phyloP scores from a whole-genome alignment of 2,888 invertebrate genomes.

The Baronia brevicornis region DNA sequence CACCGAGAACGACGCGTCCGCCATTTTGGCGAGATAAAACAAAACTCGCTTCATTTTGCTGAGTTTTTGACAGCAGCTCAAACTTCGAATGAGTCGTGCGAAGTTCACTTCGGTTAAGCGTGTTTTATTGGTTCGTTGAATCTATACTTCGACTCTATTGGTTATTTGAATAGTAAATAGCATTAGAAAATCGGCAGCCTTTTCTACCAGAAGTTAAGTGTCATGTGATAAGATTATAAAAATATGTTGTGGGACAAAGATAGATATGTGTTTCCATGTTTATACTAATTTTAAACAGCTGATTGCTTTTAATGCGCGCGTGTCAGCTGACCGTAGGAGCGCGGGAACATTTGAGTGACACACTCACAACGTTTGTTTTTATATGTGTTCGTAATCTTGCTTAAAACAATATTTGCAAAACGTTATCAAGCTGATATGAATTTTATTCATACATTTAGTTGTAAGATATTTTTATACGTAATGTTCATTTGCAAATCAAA shows the following conservation, averaged over 20 bases:
- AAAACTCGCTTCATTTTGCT: constrained; percentile 53
- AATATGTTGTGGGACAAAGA: constrained; percentile 34
- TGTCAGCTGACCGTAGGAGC: constrained; percentile 31
- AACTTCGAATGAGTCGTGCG: constrained; percentile 33
- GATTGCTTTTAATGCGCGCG: constrained; percentile 17
- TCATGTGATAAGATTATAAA: constrained; percentile 36
- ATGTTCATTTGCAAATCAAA: too few relatives aligned
- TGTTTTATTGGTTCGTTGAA: constrained; percentile 33
- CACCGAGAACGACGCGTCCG: constrained; percentile 63
- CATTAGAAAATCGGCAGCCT: constrained; percentile 19
- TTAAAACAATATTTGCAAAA: constrained; percentile 9
- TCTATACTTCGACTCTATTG: constrained; percentile 22
- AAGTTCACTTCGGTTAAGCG: constrained; percentile 37
- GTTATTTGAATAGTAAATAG: constrained; percentile 17
- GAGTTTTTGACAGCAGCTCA: constrained; percentile 27
- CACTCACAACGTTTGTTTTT: constrained; percentile 15
- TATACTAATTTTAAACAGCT: constrained; percentile 26
- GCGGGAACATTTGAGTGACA: constrained; percentile 29
- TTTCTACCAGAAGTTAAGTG: constrained; percentile 20
- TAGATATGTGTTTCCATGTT: constrained; percentile 19
- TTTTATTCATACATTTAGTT: constrained; percentile 19
- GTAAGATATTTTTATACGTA: constrained; percentile 20
- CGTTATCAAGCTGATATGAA: constrained; percentile 22
- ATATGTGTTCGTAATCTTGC: constrained; percentile 15
- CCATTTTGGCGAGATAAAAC: constrained; percentile 72